Conservation (phyloP, 2,113 vertebrate genomes). For the Prolemur simus region DNA sequence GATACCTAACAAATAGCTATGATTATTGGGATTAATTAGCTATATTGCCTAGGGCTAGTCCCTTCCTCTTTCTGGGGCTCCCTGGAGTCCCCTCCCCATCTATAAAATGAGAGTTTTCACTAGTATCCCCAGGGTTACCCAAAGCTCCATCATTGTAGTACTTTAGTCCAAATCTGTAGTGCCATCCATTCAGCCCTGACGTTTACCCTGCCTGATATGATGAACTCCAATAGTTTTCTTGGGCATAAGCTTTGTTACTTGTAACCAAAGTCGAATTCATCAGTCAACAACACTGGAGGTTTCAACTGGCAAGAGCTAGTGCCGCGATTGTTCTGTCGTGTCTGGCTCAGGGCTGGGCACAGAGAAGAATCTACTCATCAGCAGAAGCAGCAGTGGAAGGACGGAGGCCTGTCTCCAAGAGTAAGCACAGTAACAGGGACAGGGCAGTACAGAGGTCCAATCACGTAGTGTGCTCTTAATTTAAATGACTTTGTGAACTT, state of each 20-base stretch:
- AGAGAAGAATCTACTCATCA: background rate
- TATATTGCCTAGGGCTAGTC: background rate
- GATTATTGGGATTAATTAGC: background rate
- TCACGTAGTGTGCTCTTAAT: background rate
- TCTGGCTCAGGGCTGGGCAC: background rate
- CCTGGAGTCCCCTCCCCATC: background rate
- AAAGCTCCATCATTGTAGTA: background rate
- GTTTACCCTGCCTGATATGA: background rate
- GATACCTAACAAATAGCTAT: background rate
- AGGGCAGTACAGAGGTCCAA: background rate
- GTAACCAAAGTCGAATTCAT: background rate
- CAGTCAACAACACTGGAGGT: background rate
- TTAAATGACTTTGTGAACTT: slow-evolving; percentile 28
- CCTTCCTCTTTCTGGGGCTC: background rate
- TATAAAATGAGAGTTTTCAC: background rate
- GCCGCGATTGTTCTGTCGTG: background rate
- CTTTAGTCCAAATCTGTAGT: background rate
- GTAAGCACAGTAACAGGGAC: background rate
- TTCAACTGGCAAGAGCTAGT: background rate
- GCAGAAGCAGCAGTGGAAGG: background rate
- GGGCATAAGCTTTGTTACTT: background rate
- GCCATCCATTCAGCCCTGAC: background rate
- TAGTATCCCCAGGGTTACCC: background rate
- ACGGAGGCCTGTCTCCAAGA: background rate
- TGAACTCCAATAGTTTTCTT: slow-evolving; percentile 4